A percentile compares a stretch with the other conserved stretches of the same genome.
These are phyloP conservation scores for Petrolisthes manimaculis DNA, from an alignment of 2,888 invertebrate species.

Conservation along the genomic window DNA sequence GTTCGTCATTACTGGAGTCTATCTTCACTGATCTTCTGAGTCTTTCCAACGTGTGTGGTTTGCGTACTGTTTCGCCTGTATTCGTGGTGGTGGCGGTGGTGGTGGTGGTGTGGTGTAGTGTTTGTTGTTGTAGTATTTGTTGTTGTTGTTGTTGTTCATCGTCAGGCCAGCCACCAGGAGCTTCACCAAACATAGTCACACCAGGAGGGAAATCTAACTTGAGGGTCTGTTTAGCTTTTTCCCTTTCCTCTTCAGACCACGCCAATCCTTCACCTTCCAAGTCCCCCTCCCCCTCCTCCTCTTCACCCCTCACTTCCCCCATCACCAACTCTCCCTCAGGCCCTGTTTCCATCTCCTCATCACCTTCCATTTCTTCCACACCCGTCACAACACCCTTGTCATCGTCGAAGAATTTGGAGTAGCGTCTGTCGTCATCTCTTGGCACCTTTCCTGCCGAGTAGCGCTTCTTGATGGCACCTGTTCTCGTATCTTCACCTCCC, in stretches of 20 bases:
- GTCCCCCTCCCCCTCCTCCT: neutral
- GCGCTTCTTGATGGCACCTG: constrained; percentile 58
- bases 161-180: constrained; percentile 70
- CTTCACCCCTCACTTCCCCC: no score
- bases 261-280: constrained; percentile 33
- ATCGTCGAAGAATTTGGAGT: constrained; percentile 61
- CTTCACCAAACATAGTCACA: constrained; percentile 72
- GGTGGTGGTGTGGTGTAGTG: no score
- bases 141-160: constrained; percentile 9
- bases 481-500: constrained; percentile 42
- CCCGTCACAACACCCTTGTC: constrained; percentile 50
- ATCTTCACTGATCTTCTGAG: constrained; percentile 61
- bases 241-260: constrained; percentile 65
- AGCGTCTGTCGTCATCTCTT: constrained; percentile 55
- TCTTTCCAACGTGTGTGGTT: constrained; percentile 56
- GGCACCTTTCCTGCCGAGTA: constrained; percentile 51
- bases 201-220: constrained; percentile 78
- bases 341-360: neutral
- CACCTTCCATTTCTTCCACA: neutral
- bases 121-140: no score
- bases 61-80: constrained; percentile 50
- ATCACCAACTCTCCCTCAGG: neutral
- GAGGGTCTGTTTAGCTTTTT: constrained; percentile 71
- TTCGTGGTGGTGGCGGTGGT: no score
- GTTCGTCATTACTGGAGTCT: constrained; percentile 27